Conservation (phyloP, 2,888 invertebrate species). For the Agrotis exclamationis region DNA sequence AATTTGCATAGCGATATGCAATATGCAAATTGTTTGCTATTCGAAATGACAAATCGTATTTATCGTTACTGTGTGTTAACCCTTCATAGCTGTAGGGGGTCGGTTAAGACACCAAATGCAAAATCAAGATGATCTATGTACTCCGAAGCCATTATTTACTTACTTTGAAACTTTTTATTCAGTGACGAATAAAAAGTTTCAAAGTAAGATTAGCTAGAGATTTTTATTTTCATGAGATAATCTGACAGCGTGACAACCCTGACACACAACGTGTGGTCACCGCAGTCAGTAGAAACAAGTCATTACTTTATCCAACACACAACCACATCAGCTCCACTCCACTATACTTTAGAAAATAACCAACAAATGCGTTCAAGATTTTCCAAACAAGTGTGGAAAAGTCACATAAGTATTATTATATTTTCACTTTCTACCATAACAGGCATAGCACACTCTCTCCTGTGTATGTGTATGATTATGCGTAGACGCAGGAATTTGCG, state of each 20-base stretch:
- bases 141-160: neutral
- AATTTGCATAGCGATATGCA: constrained; percentile 1
- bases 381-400: constrained; percentile 46
- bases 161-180: no score
- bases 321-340: constrained; percentile 8
- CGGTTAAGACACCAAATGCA: neutral
- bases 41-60: no score
- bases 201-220: neutral
- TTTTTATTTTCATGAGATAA: constrained; percentile 18
- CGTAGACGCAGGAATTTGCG: constrained; percentile 51
- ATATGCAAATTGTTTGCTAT: neutral
- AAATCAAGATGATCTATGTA: neutral
- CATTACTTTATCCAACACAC: constrained; percentile 23
- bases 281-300: constrained; percentile 13
- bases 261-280: constrained; percentile 23
- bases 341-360: constrained; percentile 42
- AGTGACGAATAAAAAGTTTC: neutral
- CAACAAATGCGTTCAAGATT: constrained; percentile 28
- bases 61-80: neutral
- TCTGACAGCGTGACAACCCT: constrained; percentile 27
- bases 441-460: constrained; percentile 52
- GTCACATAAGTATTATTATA: constrained; percentile 38
- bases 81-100: neutral
- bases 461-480: constrained; percentile 39
- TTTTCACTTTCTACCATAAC: constrained; percentile 57